A percentile compares a stretch with the other conserved stretches of the same genome.
Conservation (phyloP, 2,797 vertebrate species). For the Aselliscus stoliczkanus region DNA sequence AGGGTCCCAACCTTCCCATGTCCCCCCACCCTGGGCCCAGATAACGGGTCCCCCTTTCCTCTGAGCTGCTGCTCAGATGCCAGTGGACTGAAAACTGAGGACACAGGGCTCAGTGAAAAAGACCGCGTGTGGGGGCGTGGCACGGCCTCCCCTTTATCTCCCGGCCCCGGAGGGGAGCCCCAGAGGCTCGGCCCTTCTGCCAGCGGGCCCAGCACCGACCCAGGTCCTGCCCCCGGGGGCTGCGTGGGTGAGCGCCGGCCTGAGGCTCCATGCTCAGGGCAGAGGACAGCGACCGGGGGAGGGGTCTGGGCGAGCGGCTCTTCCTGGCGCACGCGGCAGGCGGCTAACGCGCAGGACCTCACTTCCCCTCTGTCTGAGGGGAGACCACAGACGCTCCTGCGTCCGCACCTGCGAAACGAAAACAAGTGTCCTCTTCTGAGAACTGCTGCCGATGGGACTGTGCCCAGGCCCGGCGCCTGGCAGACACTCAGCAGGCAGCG, state of each 20-base stretch:
- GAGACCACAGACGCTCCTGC: not conserved
- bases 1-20: not conserved
- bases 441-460: not conserved
- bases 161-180: not conserved
- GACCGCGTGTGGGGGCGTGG: not conserved
- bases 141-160: not conserved
- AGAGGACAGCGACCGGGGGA: not conserved
- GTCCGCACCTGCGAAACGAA: not conserved
- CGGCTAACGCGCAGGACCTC: not conserved
- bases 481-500: not conserved
- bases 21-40: not conserved
- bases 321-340: accelerated
- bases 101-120: not conserved
- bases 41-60: not conserved
- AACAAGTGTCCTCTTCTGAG: not conserved
- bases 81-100: not conserved
- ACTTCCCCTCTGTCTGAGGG: not conserved
- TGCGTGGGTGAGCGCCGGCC: no score
- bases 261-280: not conserved
- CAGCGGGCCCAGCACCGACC: accelerated
- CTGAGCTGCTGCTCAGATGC: not conserved
- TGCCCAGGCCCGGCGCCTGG: not conserved
- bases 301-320: not conserved
- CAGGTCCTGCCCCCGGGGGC: not conserved
- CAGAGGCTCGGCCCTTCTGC: no score